Conservation (phyloP, 1,140 invertebrate genomes). For the Brachionus manjavacas region DNA sequence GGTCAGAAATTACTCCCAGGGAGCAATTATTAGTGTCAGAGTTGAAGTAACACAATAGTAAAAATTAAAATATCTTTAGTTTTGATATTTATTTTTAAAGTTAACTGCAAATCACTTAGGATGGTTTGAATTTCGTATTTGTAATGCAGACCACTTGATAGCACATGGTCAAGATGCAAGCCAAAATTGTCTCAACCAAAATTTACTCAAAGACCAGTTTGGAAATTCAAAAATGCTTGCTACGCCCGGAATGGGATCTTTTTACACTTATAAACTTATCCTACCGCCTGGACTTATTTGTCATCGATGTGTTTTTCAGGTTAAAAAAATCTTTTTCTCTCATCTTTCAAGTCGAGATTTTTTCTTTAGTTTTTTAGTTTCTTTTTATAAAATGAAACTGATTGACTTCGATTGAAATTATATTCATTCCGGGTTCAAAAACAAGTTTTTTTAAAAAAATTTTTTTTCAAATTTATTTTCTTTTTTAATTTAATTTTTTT, state of each 20-base stretch:
- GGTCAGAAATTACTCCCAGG: neutral
- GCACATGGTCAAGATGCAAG: neutral
- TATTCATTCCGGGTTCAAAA: no score
- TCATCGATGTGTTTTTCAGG: slow-evolving; percentile 52
- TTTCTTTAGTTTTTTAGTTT: no score
- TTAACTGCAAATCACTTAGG: slow-evolving; percentile 49
- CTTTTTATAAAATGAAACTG: no score
- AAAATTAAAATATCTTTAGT: neutral
- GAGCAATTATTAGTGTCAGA: neutral
- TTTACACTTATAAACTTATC: slow-evolving; percentile 4
- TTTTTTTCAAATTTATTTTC: no score
- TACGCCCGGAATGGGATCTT: neutral
- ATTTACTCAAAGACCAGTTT: slow-evolving; percentile 12
- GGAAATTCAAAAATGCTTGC: neutral
- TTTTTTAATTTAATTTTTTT: no score
- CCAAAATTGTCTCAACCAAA: slow-evolving; percentile 34
- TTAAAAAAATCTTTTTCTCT: neutral
- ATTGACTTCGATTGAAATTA: no score
- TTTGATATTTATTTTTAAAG: slow-evolving; percentile 57
- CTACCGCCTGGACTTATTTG: slow-evolving; percentile 50
- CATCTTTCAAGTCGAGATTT: no score
- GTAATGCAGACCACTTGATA: slow-evolving; percentile 33
- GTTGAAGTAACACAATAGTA: neutral
- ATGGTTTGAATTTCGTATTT: slow-evolving; percentile 49
- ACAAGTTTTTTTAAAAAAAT: no score